A percentile compares a stretch with the other conserved stretches of the same genome.
Evolutionary conservation across 2,113 vertebrate species (phyloP).

Genomic region (Equus przewalskii): DNA sequence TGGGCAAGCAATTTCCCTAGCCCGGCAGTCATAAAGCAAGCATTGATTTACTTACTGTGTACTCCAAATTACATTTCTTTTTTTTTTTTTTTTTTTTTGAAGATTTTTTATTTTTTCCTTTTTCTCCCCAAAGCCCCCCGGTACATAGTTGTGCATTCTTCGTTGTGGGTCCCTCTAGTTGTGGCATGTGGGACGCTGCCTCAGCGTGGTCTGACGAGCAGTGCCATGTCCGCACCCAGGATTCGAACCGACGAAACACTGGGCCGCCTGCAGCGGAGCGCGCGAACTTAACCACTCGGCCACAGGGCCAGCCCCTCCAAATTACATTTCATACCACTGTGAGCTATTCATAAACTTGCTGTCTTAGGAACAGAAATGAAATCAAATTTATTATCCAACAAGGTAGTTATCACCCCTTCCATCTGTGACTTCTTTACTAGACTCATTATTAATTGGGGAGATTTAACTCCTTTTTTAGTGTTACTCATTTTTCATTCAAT

Average conservation of each 20-base stretch:
- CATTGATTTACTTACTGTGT: background rate
- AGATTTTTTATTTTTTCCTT: too few species aligned
- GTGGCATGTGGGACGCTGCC: too few species aligned
- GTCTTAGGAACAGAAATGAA: conserved; percentile 5
- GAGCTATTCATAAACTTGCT: background rate
- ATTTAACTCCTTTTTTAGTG: conserved; percentile 35
- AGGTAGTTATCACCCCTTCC: background rate
- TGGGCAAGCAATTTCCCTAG: background rate
- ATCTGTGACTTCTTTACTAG: background rate
- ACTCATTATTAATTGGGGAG: conserved; percentile 15
- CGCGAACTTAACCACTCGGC: too few species aligned
- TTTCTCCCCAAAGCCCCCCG: too few species aligned
- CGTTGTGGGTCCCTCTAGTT: too few species aligned
- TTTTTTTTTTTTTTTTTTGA: too few species aligned
- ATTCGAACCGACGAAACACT: too few species aligned
- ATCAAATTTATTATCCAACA: background rate
- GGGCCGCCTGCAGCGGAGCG: too few species aligned
- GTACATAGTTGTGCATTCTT: too few species aligned
- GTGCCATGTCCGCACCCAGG: too few species aligned
- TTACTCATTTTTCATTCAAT: background rate
- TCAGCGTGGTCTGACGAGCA: too few species aligned
- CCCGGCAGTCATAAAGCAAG: background rate
- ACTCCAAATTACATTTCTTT: background rate
- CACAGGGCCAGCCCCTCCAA: background rate
- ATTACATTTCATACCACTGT: background rate